These are phyloP conservation scores for Phaethornis superciliosus DNA, from an alignment of 2,113 vertebrate species.

Conservation along the genomic window DNA sequence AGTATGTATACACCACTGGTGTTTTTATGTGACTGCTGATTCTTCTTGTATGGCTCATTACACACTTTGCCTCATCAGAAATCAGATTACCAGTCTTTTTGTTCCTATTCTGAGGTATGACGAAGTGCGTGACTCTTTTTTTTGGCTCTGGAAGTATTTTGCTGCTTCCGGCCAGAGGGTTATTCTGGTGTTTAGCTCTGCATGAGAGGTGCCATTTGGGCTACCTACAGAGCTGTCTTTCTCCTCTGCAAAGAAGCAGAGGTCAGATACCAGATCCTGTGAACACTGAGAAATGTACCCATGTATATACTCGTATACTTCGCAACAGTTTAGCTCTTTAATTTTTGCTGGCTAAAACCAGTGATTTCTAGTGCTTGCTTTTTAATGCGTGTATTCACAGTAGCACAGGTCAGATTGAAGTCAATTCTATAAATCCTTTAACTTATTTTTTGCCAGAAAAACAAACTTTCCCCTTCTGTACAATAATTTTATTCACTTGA, in stretches of 20 bases:
- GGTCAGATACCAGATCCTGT: not conserved
- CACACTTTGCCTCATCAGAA: not conserved
- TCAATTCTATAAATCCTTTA: not conserved
- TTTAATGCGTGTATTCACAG: not conserved
- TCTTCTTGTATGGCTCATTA: not conserved
- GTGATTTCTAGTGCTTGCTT: not conserved
- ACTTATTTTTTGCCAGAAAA: not conserved
- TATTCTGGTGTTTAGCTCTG: accelerated
- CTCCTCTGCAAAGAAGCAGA: not conserved
- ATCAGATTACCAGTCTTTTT: not conserved
- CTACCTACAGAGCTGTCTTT: not conserved
- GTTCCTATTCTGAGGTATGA: not conserved
- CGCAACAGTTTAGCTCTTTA: not conserved
- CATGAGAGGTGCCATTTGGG: not conserved
- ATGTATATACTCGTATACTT: not conserved
- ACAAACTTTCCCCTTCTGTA: not conserved
- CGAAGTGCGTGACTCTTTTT: not conserved
- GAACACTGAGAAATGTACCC: not conserved
- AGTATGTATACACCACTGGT: not conserved
- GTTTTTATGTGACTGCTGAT: not conserved
- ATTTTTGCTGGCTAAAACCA: not conserved
- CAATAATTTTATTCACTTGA: constrained; percentile 22
- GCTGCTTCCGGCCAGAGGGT: not conserved
- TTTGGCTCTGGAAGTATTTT: not conserved
- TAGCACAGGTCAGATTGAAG: not conserved